Base-by-base conservation (phyloP, 2,888 invertebrate species). In the Leptopilina myrica region DNA sequence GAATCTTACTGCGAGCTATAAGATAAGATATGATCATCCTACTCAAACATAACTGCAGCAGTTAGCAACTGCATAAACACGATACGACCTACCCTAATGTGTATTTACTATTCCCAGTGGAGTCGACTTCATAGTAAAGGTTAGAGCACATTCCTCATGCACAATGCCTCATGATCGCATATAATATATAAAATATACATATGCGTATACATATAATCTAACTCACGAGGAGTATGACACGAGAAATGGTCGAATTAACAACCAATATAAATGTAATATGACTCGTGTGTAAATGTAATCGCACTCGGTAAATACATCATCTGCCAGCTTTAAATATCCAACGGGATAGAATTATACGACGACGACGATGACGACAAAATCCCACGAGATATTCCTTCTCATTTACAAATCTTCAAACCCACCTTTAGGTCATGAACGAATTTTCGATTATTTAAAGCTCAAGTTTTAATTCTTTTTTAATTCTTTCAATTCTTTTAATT, bases 301-400 rank as follows among this genome's bases (percentile, higher is more conserved):
- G 11, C 73, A 73, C 33, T 56, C 56, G 56, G 14, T 40, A 73
- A 73, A 73, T 73, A 59, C 73, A n/a, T 73, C 56, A 73, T 56
- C 15, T n/a, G 40, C 14, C 56, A 11, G 56, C 33, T 56, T 40
- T 73, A 59, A 40, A 59, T 73, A 73, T 40, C 40, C 69, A 15
- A n/a, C 81, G 49, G 49, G 81, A 84, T 76, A 78, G 82, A 85
- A 81, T 85, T 84, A 86, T 84, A 86, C 83, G 83, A 85, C 79
- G 83, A 85, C 79, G 83, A 86, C 83, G 83, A 85, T 78, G 83
- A 86, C 83, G 83, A 85, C 78, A 77, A 78, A 75, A 80, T 78
- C 84, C 84, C 78, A 79, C 14, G 82, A 82, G 84, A 82, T 83
- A 83, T 78, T 84, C 80, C 33, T 33, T 5, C 5, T 79, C 80